Base-by-base conservation (phyloP, 2,888 invertebrate species). In the Lydus trimaculatus region DNA sequence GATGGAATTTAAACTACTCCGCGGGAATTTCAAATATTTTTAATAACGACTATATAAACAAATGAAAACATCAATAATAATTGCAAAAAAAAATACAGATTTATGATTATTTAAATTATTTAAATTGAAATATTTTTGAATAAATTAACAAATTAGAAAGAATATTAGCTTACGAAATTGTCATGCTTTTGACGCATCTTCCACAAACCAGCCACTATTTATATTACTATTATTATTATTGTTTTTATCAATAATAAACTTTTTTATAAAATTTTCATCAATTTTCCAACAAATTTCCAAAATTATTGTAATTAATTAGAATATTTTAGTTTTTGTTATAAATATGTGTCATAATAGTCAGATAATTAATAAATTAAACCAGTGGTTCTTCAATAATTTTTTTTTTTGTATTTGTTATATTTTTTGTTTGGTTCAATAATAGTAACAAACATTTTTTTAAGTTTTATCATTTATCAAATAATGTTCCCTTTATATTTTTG, bases 181-280 rank as follows among this genome's bases (percentile, higher is more conserved):
- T 56, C 56, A 56, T 23, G 28, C n/a, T 28, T 56, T 56, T 28
- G 28, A 56, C 56, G 56, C 56, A 56, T 56, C 56, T 56, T 56
- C 13, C 13, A 23, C 15, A 56, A n/a, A 28, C 28, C 56, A 56
- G 6, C 28, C 56, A 28, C 28, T 52, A 23, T 2, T 17, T 15
- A 6, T 23, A 52, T 25, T 28, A 28, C 11, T 56, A 56, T 25
- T 25, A 56, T 56, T 56, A 56, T 56, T 56, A 56, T 56, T 56
- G n/a, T 56, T 52, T 28, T n/a, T 56, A 28, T 56, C 28, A 25
- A 56, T 52, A 52, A 52, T 28, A 56, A 56, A 56, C 56, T 56
- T 56, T 23, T 56, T 56, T 3, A 20, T n/a, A 28, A 13, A 5
- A 52, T 15, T 28, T 13, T 28, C 25, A 3, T n/a, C 13, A 15